A percentile compares a stretch with the other conserved stretches of the same genome.
Evolutionary conservation across 1,140 invertebrate genomes (phyloP).

Genomic region (Cydia amplana): DNA sequence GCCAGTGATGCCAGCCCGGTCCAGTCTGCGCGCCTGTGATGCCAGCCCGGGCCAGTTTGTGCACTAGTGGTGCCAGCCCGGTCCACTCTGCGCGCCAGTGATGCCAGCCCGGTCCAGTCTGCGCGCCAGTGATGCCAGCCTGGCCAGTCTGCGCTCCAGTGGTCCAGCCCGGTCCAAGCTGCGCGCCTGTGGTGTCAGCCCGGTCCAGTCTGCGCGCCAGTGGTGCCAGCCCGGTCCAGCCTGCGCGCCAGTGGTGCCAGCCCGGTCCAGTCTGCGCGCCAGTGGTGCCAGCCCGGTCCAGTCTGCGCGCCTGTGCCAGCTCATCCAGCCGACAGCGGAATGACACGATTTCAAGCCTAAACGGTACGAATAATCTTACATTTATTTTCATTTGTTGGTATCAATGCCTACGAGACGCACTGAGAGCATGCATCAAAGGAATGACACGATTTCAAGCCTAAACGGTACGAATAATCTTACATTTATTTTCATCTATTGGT

Average conservation of each 20-base stretch:
- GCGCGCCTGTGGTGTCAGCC: background rate
- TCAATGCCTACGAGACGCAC: too few relatives aligned
- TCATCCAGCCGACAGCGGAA: background rate
- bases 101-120: background rate
- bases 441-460: too few relatives aligned
- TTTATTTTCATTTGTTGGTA: too few relatives aligned
- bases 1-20: background rate
- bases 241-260: background rate
- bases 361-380: background rate
- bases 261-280: background rate
- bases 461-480: background rate
- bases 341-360: background rate
- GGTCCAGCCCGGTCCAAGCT: background rate
- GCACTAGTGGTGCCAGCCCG: background rate
- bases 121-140: background rate
- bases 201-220: background rate
- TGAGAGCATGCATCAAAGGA: too few relatives aligned
- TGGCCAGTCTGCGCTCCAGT: background rate
- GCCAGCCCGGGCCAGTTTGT: background rate
- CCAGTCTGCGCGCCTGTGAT: background rate
- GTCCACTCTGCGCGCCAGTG: background rate
- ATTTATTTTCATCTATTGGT: too few relatives aligned
- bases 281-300: constrained; percentile 8
- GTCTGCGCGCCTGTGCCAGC: background rate
- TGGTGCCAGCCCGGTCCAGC: background rate